phyloP scores from a whole-genome alignment of 2,888 invertebrate species.

The Onthophagus sagittarius region DNA sequence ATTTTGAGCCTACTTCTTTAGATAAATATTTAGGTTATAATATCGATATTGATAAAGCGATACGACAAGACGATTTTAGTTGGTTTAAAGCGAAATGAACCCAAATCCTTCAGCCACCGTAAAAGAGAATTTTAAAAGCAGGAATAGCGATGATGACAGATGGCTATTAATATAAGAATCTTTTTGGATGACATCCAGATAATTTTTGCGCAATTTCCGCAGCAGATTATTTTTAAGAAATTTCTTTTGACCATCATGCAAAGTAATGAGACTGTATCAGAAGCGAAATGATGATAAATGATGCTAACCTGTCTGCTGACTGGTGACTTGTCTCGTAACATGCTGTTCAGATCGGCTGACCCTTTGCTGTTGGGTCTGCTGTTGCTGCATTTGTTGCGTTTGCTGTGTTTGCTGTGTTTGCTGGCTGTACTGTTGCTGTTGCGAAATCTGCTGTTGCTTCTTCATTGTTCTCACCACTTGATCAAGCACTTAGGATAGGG shows the following conservation, averaged over 20 bases:
- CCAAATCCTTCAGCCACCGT: background rate
- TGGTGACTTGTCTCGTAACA: slow-evolving; percentile 73
- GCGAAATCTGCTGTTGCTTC: slow-evolving; percentile 57
- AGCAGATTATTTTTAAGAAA: background rate
- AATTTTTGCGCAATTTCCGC: background rate
- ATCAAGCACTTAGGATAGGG: slow-evolving; percentile 26
- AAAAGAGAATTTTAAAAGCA: background rate
- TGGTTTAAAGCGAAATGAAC: background rate
- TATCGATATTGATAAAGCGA: too few relatives aligned
- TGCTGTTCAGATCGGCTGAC: slow-evolving; percentile 72
- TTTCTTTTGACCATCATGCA: background rate
- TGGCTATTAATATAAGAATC: background rate
- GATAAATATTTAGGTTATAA: too few relatives aligned
- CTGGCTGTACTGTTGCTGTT: slow-evolving; percentile 46
- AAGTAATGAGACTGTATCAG: background rate
- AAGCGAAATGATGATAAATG: background rate
- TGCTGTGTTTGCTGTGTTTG: slow-evolving; percentile 45
- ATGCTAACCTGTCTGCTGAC: slow-evolving; percentile 62
- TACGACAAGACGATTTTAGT: background rate
- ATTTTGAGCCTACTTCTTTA: background rate
- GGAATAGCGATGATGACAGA: background rate
- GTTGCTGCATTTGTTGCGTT: slow-evolving; percentile 53
- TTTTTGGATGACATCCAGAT: background rate
- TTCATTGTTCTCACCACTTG: slow-evolving; percentile 54
- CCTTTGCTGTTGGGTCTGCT: slow-evolving; percentile 50